Percentiles rank a stretch among this genome's conserved stretches.
Conservation (phyloP, 1,140 invertebrate genomes). For the Pogonognathellus flavescens region DNA sequence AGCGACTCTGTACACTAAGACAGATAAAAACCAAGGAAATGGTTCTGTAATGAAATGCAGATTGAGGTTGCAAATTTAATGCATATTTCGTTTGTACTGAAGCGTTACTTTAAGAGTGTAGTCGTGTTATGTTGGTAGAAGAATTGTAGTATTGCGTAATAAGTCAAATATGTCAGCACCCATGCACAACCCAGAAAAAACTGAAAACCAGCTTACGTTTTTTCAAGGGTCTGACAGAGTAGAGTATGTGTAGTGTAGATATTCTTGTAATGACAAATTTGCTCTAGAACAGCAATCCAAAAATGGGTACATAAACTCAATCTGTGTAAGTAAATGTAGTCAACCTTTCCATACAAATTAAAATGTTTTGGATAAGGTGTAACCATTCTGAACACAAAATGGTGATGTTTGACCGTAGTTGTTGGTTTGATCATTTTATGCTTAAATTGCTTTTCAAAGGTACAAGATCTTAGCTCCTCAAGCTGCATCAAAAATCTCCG, state of each 20-base stretch:
- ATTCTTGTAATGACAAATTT: too few relatives aligned
- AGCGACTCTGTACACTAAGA: background rate
- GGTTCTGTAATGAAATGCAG: background rate
- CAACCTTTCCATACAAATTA: background rate
- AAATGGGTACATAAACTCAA: conserved; percentile 16
- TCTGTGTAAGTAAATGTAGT: background rate
- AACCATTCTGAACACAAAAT: conserved; percentile 20
- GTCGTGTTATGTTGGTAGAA: background rate
- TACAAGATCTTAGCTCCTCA: conserved; percentile 66
- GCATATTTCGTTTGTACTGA: background rate
- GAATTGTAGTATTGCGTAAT: background rate
- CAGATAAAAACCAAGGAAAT: conserved; percentile 31
- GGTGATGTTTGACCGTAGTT: conserved; percentile 29
- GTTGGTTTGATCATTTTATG: conserved; percentile 9
- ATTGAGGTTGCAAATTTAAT: background rate
- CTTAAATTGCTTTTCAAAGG: conserved; percentile 55
- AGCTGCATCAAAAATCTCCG: conserved; percentile 70
- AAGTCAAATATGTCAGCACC: background rate
- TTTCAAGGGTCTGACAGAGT: too few relatives aligned
- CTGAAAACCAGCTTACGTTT: too few relatives aligned
- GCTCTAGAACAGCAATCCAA: background rate
- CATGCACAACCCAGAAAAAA: background rate
- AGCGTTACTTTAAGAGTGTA: background rate
- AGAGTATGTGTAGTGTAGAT: too few relatives aligned
- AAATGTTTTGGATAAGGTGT: background rate